A percentile compares a stretch with the other conserved stretches of the same genome.
These are phyloP conservation scores for Pardalotus punctatus DNA, from an alignment of 2,113 vertebrate genomes.

Conservation along the genomic window DNA sequence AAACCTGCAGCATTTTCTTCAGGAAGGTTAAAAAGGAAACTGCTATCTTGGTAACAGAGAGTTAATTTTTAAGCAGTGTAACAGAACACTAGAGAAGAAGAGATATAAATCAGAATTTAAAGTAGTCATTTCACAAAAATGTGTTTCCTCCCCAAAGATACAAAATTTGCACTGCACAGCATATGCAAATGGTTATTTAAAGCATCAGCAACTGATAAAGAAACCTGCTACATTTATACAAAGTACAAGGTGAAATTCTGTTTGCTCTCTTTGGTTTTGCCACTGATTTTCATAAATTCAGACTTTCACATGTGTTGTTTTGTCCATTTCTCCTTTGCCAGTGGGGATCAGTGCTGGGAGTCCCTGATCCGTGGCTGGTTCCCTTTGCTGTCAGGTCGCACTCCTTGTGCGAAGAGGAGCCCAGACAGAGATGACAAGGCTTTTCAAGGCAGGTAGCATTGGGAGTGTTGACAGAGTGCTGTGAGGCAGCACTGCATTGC, in stretches of 20 bases:
- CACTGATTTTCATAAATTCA: not conserved
- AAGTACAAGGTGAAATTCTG: not conserved
- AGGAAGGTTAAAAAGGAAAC: not conserved
- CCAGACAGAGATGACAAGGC: not conserved
- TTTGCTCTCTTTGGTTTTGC: not conserved
- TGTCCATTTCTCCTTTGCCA: not conserved
- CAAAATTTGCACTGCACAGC: not conserved
- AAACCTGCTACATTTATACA: not conserved
- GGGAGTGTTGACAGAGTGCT: not conserved
- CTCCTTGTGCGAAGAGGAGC: not conserved
- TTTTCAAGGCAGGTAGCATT: not conserved
- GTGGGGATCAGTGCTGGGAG: not conserved
- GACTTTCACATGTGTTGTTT: not conserved
- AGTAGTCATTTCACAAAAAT: not conserved
- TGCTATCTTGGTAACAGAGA: not conserved
- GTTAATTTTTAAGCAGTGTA: not conserved
- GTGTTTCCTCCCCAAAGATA: not conserved
- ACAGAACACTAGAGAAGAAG: not conserved
- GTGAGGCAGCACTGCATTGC: not conserved
- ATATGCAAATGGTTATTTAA: not conserved
- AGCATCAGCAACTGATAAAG: not conserved
- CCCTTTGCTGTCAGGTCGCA: not conserved
- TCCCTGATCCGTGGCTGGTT: not conserved
- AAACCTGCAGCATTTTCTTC: not conserved
- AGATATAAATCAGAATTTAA: not conserved